These are phyloP conservation scores for Bradypodion ventrale DNA, from an alignment of 2,797 vertebrate genomes.

Conservation along the genomic window DNA sequence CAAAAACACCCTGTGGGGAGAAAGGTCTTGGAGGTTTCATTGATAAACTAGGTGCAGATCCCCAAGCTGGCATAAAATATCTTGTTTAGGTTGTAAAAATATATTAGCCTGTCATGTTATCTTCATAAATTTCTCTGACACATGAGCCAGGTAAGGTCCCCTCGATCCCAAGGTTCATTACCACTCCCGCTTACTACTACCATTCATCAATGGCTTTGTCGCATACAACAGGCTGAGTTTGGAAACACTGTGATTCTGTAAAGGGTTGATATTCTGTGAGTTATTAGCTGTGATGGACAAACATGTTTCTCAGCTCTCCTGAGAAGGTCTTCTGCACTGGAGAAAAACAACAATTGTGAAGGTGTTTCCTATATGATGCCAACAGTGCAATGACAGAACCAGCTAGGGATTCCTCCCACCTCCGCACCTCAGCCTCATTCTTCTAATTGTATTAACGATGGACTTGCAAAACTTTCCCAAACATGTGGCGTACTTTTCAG, in stretches of 20 bases:
- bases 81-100: constrained; percentile 83
- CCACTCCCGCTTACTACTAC: constrained; percentile 63
- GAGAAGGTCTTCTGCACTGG: constrained; percentile 68
- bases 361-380: constrained; percentile 62
- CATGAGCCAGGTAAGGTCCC: constrained; percentile 72
- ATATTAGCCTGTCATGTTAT: constrained; percentile 83
- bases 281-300: constrained; percentile 78
- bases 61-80: constrained; percentile 77
- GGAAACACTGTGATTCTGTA: constrained; percentile 66
- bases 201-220: constrained; percentile 76
- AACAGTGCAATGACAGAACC: constrained; percentile 56
- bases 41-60: constrained; percentile 78
- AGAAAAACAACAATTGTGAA: constrained; percentile 67
- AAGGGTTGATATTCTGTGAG: constrained; percentile 75
- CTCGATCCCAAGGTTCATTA: constrained; percentile 74
- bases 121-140: constrained; percentile 82
- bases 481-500: constrained; percentile 44
- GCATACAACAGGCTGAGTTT: constrained; percentile 66
- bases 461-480: constrained; percentile 61
- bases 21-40: constrained; percentile 77
- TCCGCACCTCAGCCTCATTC: constrained; percentile 29
- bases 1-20: constrained; percentile 60
- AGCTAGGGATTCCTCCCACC: constrained; percentile 35
- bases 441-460: constrained; percentile 69
- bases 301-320: constrained; percentile 73